Conservation (phyloP, 2,888 invertebrate species). For the Agrochola lota region DNA sequence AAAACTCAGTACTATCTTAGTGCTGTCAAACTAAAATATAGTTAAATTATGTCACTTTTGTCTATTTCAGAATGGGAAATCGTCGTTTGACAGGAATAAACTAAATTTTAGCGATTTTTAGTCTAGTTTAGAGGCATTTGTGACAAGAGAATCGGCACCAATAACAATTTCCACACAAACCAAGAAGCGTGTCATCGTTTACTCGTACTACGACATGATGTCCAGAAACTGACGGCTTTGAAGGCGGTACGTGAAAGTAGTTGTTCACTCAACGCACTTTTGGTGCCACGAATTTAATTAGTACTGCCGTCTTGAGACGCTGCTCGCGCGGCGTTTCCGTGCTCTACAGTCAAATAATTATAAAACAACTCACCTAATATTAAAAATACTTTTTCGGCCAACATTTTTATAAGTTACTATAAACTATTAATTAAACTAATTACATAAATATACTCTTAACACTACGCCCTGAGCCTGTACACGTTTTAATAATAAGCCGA, state of each 20-base stretch:
- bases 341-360: neutral
- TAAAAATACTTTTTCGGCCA: conserved; percentile 35
- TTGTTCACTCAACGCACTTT: neutral
- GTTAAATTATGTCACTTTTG: no score
- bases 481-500: conserved; percentile 17
- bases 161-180: neutral
- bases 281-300: neutral
- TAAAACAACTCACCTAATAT: conserved; percentile 46
- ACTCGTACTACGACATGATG: neutral
- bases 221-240: neutral
- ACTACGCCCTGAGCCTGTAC: conserved; percentile 18
- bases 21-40: no score
- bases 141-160: no score
- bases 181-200: neutral
- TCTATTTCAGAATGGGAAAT: no score
- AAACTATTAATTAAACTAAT: conserved; percentile 22
- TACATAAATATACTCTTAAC: conserved; percentile 6
- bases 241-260: neutral
- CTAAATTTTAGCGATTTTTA: no score
- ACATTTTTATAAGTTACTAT: conserved; percentile 32
- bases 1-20: no score
- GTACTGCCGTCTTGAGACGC: accelerated
- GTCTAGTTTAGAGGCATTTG: no score
- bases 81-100: no score
- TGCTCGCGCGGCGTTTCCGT: neutral